Percentiles rank a stretch among this genome's conserved stretches.
Conservation (phyloP, 1,140 invertebrate genomes). For the Gryon sp. region DNA sequence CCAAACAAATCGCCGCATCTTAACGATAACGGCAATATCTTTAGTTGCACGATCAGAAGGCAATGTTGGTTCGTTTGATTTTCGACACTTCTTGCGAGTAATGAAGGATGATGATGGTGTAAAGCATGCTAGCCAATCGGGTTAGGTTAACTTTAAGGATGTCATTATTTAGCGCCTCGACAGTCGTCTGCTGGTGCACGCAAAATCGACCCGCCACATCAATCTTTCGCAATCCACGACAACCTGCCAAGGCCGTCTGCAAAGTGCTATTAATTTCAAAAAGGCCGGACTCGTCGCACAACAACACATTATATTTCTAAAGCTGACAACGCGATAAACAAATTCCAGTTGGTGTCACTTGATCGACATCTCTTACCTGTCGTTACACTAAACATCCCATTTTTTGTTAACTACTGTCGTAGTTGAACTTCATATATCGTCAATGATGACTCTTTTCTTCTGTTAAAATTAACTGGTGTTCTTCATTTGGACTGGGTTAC, state of each 20-base stretch:
- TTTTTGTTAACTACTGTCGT: no score
- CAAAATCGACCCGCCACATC: conserved; percentile 1
- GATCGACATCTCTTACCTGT: not conserved
- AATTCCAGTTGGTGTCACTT: not conserved
- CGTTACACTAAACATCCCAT: no score
- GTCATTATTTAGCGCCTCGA: not conserved
- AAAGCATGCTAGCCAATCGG: not conserved
- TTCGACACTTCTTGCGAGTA: no score
- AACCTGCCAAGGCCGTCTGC: conserved; percentile 16
- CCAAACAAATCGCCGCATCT: conserved; percentile 60
- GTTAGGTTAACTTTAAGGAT: not conserved
- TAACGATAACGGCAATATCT: conserved; percentile 20
- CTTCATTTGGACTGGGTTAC: no score
- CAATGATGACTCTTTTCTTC: no score
- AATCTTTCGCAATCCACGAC: conserved; percentile 23
- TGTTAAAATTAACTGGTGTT: no score
- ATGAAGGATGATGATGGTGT: no score
- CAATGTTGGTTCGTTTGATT: no score
- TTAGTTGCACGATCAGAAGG: not conserved
- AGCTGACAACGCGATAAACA: conserved; percentile 13
- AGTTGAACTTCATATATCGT: no score
- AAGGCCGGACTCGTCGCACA: conserved; percentile 15
- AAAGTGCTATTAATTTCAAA: conserved; percentile 48
- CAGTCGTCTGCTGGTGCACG: not conserved
- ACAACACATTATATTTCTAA: conserved; percentile 44